phyloP scores from a whole-genome alignment of 2,113 vertebrate species.

The Himantopus leucocephalus region DNA sequence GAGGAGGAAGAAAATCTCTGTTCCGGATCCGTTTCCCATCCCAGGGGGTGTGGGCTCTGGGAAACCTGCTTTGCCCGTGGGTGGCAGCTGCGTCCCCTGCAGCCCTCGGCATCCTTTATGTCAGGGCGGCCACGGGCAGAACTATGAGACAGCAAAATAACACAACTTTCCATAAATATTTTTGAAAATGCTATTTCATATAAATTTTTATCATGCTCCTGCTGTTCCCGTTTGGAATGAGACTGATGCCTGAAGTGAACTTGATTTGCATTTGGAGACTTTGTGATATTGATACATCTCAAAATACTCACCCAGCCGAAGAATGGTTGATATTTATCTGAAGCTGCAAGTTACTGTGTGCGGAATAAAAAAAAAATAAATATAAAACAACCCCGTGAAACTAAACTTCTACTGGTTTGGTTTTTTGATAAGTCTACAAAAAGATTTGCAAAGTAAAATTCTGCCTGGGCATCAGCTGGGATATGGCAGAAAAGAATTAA shows the following conservation, averaged over 20 bases:
- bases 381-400: neutral
- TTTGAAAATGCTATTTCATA: rapidly evolving
- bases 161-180: neutral
- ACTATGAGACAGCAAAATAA: rapidly evolving
- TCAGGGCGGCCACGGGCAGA: rapidly evolving
- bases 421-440: neutral
- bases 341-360: neutral
- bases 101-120: too few relatives aligned
- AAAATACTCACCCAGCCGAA: neutral
- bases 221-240: neutral
- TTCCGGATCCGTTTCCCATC: too few relatives aligned
- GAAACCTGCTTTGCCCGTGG: too few relatives aligned
- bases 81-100: neutral
- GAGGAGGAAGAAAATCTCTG: too few relatives aligned
- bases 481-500: neutral
- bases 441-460: neutral
- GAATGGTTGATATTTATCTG: neutral
- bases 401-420: neutral
- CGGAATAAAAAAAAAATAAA: neutral
- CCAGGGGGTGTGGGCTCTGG: too few relatives aligned
- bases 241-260: neutral
- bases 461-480: neutral
- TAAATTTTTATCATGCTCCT: neutral
- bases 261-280: neutral
- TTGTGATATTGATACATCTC: neutral